Conservation (phyloP, 1,140 invertebrate genomes). For the Ptiloglossa arizonensis region DNA sequence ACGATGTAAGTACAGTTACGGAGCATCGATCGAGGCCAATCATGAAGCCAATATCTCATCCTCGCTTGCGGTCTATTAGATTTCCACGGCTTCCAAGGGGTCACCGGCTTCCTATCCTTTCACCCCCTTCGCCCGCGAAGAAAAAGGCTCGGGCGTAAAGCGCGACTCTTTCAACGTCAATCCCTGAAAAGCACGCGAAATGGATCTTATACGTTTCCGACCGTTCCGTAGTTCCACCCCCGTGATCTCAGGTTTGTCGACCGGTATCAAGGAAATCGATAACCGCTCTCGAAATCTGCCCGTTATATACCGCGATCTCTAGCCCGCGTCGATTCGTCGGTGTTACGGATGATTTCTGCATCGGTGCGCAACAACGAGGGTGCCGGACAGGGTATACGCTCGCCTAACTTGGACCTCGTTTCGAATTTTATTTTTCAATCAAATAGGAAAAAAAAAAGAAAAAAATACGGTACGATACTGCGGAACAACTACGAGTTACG, state of each 20-base stretch:
- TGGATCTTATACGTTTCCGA: constrained; percentile 64
- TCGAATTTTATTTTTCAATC: no score
- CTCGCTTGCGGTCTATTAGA: constrained; percentile 75
- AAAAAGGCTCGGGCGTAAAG: constrained; percentile 61
- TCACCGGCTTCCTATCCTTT: constrained; percentile 45
- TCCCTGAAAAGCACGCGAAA: constrained; percentile 64
- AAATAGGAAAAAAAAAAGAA: no score
- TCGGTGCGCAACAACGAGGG: neutral
- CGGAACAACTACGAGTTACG: no score
- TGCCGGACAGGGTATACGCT: no score
- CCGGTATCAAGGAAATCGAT: constrained; percentile 54
- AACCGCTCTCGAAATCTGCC: constrained; percentile 39
- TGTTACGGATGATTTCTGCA: constrained; percentile 26
- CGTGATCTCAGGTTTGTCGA: constrained; percentile 38
- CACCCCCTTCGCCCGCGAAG: constrained; percentile 25
- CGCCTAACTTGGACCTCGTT: no score
- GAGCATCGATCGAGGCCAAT: constrained; percentile 65
- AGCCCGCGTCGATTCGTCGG: constrained; percentile 36
- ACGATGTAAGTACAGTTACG: constrained; percentile 55
- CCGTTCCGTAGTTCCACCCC: constrained; percentile 12
- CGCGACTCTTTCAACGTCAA: constrained; percentile 69
- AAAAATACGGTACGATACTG: no score
- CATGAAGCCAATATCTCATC: constrained; percentile 74
- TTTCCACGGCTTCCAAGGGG: constrained; percentile 72
- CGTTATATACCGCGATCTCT: constrained; percentile 8